Evolutionary conservation across 2,113 vertebrate genomes (phyloP).

Genomic region (Anoura caudifer): DNA sequence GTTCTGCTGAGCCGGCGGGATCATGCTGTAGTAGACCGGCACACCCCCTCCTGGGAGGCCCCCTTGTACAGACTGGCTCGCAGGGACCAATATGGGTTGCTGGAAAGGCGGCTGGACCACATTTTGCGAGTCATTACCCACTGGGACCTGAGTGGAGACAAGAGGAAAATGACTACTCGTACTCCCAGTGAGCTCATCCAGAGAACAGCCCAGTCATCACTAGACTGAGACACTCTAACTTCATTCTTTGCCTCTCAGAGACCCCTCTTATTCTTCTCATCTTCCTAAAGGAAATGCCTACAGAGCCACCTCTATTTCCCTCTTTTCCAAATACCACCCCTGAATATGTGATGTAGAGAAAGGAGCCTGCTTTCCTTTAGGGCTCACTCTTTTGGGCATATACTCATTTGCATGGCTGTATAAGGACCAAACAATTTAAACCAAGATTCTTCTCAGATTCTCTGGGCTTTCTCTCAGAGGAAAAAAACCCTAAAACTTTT

Average conservation of each 20-base stretch:
- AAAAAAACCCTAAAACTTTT: neutral
- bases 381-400: neutral
- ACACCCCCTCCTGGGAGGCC: slow-evolving; percentile 86
- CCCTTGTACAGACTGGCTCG: slow-evolving; percentile 95
- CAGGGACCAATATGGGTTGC: slow-evolving; percentile 95
- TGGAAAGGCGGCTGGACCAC: slow-evolving; percentile 96
- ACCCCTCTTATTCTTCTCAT: neutral
- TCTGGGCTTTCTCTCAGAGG: neutral
- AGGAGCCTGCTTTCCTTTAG: slow-evolving; percentile 6
- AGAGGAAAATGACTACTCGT: neutral
- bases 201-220: neutral
- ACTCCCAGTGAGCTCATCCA: neutral
- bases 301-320: neutral
- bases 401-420: neutral
- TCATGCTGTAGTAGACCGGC: slow-evolving; percentile 97
- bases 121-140: slow-evolving; percentile 92
- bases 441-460: slow-evolving; percentile 7
- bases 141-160: slow-evolving; percentile 86
- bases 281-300: slow-evolving; percentile 7
- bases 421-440: slow-evolving; percentile 41
- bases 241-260: neutral
- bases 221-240: neutral
- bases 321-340: neutral
- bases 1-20: slow-evolving; percentile 95
- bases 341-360: neutral